Percentiles rank a stretch among this genome's conserved stretches.
These are phyloP conservation scores for Ametastegia equiseti DNA, from an alignment of 2,888 invertebrate species.

Conservation along the genomic window DNA sequence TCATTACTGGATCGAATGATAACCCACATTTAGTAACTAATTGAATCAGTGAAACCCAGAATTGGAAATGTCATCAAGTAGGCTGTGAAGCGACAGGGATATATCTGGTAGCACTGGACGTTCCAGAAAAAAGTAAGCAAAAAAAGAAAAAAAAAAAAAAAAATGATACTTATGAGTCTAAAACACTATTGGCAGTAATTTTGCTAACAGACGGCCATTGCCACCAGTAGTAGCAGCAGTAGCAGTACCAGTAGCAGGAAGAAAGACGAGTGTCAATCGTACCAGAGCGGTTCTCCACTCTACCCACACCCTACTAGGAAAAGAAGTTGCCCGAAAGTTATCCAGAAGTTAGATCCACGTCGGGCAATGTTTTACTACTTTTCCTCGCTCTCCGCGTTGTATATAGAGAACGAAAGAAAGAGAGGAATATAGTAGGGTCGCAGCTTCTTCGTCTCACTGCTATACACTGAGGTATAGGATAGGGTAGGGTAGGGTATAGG, in stretches of 20 bases:
- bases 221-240: not conserved
- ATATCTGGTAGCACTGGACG: not conserved
- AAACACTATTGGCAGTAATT: not conserved
- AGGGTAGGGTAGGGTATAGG: not conserved
- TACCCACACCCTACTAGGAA: not conserved
- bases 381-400: conserved; percentile 38
- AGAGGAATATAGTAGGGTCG: not conserved
- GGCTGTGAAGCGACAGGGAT: no score
- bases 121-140: not conserved
- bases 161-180: no score
- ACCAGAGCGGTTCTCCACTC: conserved; percentile 2
- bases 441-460: no score
- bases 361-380: conserved; percentile 49
- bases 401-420: not conserved
- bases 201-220: not conserved
- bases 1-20: no score
- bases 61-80: no score
- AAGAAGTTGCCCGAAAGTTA: conserved; percentile 14
- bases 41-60: not conserved
- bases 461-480: not conserved
- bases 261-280: conserved; percentile 55
- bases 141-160: not conserved
- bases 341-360: conserved; percentile 43
- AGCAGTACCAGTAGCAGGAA: not conserved
- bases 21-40: no score